Base-by-base conservation (phyloP, 2,113 vertebrate species). In the Galemys pyrenaicus region DNA sequence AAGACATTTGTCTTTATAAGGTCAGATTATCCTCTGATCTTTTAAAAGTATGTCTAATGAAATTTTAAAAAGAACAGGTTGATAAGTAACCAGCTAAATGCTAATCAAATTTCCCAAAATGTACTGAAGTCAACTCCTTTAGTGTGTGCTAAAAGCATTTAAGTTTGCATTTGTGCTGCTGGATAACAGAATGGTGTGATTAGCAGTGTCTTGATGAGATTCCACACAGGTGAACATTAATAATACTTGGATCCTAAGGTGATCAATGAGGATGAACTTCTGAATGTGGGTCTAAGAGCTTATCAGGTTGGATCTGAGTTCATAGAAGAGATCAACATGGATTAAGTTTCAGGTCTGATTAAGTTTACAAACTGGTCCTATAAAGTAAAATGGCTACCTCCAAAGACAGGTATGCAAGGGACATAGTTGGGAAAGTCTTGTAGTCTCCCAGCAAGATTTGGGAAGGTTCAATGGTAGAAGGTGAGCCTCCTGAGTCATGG, bases 41-140 rank as follows among this genome's bases (percentile, higher is more conserved):
- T 81, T 90, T 65, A 32, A 60, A 79, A 94, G 35, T n/a, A 65
- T 79, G 13, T 41, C 44, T 83, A 91, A 68, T 70, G 35, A 94
- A 86, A 13, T 87, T 81, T 35, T 80, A 60, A 78, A 32, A 88
- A 93, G 19, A 71, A 85, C 1, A 83, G 24, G 13, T 65, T 77
- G 15, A 83, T 65, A 49, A 91, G 86, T 78, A 83, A n/a, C 6
- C 12, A 86, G 15, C 11, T 81, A 75, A 84, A 2, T 22, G 58
- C 88, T 68, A 92, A 54, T 4, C 28, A 77, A 80, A 78, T 46
- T 78, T 78, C 41, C 86, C 78, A 85, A 82, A 67, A 51, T 88
- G 8, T 70, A 88, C n/a, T n/a, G 26, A 86, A 81, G 84, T 19
- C 1, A 73, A 68, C 8, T 68, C 6, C 12, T 94, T 78, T 51